Conservation (phyloP, 2,888 invertebrate genomes). For the Oscheius sp. region DNA sequence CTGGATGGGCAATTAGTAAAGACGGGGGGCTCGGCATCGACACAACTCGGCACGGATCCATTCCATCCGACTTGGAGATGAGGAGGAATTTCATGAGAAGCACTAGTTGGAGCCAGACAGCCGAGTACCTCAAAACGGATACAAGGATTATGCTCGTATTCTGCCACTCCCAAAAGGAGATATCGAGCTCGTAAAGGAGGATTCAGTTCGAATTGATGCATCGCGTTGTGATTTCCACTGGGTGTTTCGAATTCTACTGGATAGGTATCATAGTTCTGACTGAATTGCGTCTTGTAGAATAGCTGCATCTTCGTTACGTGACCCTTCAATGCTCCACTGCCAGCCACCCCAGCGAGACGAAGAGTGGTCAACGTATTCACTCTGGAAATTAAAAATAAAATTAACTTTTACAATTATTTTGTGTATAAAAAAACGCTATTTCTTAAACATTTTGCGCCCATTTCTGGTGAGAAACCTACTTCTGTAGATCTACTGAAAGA, state of each 20-base stretch:
- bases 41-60: conserved; percentile 67
- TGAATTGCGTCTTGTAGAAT: conserved; percentile 89
- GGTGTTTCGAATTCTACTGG: conserved; percentile 81
- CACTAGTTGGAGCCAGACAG: conserved; percentile 77
- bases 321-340: conserved; percentile 74
- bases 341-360: conserved; percentile 68
- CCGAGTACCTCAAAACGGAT: conserved; percentile 95
- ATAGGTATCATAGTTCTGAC: conserved; percentile 92
- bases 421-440: background rate
- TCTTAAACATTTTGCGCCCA: background rate
- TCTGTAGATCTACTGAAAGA: conserved; percentile 91
- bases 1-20: conserved; percentile 95
- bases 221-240: conserved; percentile 84
- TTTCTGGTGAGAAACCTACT: conserved; percentile 70
- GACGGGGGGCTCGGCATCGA: conserved; percentile 90
- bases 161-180: conserved; percentile 91
- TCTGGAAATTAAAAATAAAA: conserved; percentile 25
- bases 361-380: conserved; percentile 79
- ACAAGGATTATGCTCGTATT: conserved; percentile 95
- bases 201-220: conserved; percentile 92
- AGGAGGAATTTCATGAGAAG: conserved; percentile 63
- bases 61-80: conserved; percentile 70
- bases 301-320: conserved; percentile 94
- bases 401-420: background rate
- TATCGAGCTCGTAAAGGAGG: conserved; percentile 92